Evolutionary conservation across 2,888 invertebrate genomes (phyloP).

Genomic region (Yponomeuta plumbellus): DNA sequence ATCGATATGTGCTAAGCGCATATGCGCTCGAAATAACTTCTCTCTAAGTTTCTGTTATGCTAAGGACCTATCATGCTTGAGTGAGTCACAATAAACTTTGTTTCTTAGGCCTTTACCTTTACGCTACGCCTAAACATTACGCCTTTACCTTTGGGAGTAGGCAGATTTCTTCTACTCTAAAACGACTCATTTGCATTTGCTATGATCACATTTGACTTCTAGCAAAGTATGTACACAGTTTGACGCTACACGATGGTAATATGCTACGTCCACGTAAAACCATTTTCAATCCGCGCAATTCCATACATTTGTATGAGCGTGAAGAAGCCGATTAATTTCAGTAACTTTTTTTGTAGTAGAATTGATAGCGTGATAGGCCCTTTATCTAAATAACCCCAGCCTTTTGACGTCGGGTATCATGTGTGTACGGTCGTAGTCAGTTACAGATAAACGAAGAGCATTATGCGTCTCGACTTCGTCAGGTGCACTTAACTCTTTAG

Average conservation of each 20-base stretch:
- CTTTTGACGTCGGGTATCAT: slow-evolving; percentile 11
- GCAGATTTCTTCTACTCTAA: not conserved
- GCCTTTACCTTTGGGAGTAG: not conserved
- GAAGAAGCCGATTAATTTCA: no score
- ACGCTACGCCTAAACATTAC: not conserved
- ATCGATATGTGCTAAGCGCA: no score
- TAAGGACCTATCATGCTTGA: not conserved
- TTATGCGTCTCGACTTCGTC: no score
- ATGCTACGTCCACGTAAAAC: not conserved
- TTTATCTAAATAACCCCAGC: not conserved
- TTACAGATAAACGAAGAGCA: no score
- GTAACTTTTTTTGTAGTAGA: no score
- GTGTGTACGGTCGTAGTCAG: not conserved
- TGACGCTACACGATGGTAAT: not conserved
- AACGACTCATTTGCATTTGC: not conserved
- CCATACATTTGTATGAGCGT: not conserved
- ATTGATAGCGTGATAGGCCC: not conserved
- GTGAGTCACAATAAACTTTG: not conserved
- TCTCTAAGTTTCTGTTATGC: not conserved
- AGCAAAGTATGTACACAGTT: not conserved
- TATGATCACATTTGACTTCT: not conserved
- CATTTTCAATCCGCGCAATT: not conserved
- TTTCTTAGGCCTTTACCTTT: not conserved
- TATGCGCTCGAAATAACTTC: not conserved
- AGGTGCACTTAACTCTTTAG: no score